Percentiles rank a stretch among this genome's conserved stretches.
phyloP scores from a whole-genome alignment of 1,140 invertebrate genomes.

The Drosophila insularis region DNA sequence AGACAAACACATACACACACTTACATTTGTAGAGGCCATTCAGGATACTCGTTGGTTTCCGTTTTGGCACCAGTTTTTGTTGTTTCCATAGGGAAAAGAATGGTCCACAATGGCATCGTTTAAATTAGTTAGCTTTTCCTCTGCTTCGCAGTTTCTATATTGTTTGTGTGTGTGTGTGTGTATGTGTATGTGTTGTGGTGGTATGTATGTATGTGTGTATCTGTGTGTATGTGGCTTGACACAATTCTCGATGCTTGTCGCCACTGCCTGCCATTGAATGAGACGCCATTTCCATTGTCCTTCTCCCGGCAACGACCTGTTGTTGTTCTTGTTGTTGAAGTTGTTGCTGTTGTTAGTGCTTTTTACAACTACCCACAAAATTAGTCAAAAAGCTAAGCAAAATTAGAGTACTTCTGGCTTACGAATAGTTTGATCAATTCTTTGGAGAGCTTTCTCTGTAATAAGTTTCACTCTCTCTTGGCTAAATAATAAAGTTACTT shows the following conservation, averaged over 20 bases:
- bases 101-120: slow-evolving; percentile 71
- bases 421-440: background rate
- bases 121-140: slow-evolving; percentile 74
- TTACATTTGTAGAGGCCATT: background rate
- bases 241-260: slow-evolving; percentile 59
- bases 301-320: background rate
- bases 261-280: slow-evolving; percentile 38
- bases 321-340: background rate
- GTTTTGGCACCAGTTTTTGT: slow-evolving; percentile 58
- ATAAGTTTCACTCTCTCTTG: no score
- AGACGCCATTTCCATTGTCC: slow-evolving; percentile 18
- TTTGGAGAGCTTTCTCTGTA: no score
- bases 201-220: slow-evolving; percentile 10
- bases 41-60: slow-evolving; percentile 36
- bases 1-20: slow-evolving; percentile 28
- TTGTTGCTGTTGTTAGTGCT: slow-evolving; percentile 1
- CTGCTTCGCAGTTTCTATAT: background rate
- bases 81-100: slow-evolving; percentile 23
- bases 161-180: background rate
- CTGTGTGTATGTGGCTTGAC: slow-evolving; percentile 48
- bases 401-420: background rate
- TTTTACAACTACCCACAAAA: background rate
- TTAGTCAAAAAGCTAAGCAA: background rate
- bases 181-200: background rate
- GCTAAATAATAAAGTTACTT: no score